Conservation (phyloP, 1,140 invertebrate genomes). For the Drosophila ercepeae region DNA sequence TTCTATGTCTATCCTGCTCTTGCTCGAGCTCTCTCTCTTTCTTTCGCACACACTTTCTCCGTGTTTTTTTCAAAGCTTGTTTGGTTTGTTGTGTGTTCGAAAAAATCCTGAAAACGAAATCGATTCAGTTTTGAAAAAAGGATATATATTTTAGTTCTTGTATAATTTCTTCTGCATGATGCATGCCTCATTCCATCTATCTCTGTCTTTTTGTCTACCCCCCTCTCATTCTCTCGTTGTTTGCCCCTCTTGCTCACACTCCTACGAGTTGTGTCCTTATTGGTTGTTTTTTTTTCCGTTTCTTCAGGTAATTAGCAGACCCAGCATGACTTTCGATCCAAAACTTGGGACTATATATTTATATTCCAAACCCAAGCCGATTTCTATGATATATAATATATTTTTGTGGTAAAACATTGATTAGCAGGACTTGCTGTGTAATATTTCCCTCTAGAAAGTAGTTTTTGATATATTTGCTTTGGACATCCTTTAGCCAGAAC, state of each 20-base stretch:
- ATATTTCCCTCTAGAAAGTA: not conserved
- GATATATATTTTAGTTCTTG: not conserved
- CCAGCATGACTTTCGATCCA: conserved; percentile 15
- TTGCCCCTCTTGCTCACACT: conserved; percentile 1
- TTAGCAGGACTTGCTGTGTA: not conserved
- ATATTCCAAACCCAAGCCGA: not conserved
- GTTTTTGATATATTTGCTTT: not conserved
- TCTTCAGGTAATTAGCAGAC: not conserved
- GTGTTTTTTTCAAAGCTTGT: conserved; percentile 29
- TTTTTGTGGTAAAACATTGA: not conserved
- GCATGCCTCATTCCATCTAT: conserved; percentile 24
- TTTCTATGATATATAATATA: not conserved
- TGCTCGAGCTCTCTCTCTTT: conserved; percentile 18
- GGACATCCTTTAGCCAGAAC: not conserved
- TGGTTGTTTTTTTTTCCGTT: not conserved
- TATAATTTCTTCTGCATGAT: conserved; percentile 20
- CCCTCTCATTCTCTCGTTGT: conserved; percentile 10
- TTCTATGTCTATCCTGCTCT: conserved; percentile 30
- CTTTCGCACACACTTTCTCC: conserved; percentile 26
- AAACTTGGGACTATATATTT: not conserved
- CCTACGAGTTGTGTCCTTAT: conserved; percentile 16
- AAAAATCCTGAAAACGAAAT: no score
- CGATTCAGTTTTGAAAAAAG: not conserved
- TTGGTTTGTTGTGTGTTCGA: conserved; percentile 38
- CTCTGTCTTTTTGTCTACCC: conserved; percentile 15